Conservation (phyloP, 1,140 invertebrate species). For the Gonioctena quinquepunctata region DNA sequence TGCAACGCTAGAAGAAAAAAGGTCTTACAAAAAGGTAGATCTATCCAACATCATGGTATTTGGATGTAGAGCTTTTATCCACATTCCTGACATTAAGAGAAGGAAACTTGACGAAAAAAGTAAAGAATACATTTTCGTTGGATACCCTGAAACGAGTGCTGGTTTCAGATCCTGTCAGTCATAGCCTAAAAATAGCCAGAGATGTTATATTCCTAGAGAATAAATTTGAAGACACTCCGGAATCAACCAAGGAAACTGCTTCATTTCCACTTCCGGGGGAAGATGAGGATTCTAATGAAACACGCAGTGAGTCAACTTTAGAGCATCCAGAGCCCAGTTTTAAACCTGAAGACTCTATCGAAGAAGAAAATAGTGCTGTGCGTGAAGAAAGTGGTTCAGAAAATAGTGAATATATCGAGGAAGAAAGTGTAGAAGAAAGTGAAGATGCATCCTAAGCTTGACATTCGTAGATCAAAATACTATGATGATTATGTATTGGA, state of each 20-base stretch:
- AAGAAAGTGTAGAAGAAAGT: too few species aligned
- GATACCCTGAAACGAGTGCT: slow-evolving; percentile 53
- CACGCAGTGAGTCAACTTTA: too few species aligned
- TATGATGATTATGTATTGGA: slow-evolving; percentile 4
- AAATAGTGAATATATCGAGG: too few species aligned
- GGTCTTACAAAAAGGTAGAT: slow-evolving; percentile 37
- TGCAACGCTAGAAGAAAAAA: slow-evolving; percentile 52
- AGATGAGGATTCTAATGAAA: too few species aligned
- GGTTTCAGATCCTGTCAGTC: slow-evolving; percentile 44
- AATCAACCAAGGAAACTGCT: too few species aligned
- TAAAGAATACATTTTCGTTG: slow-evolving; percentile 53
- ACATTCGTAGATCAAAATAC: not conserved
- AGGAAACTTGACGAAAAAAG: slow-evolving; percentile 51
- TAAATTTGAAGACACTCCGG: too few species aligned
- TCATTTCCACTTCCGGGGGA: too few species aligned
- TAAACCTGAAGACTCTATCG: too few species aligned
- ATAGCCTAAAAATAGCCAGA: slow-evolving; percentile 12
- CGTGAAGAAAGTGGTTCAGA: too few species aligned
- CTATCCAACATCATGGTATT: slow-evolving; percentile 45
- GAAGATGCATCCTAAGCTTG: too few species aligned
- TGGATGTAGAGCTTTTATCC: slow-evolving; percentile 54
- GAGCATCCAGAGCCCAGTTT: too few species aligned
- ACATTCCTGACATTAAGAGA: slow-evolving; percentile 50
- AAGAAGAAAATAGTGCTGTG: too few species aligned
- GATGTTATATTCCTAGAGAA: slow-evolving; percentile 6